These are phyloP conservation scores for Archivesica marissinica DNA, from an alignment of 1,140 invertebrate genomes.

Conservation along the genomic window DNA sequence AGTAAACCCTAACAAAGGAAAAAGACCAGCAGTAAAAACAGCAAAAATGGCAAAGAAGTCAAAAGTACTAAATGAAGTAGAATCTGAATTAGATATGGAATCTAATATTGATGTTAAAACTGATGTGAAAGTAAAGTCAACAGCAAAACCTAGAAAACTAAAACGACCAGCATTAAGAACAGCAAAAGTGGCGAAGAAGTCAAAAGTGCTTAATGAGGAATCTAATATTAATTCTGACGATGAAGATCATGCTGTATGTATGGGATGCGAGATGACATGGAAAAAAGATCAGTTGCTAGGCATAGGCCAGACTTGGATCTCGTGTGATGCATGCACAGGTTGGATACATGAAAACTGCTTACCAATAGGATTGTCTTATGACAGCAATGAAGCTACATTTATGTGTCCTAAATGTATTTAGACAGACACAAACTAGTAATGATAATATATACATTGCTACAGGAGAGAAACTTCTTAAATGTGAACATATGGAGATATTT, in stretches of 20 bases:
- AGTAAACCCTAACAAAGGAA: neutral
- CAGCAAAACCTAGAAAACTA: neutral
- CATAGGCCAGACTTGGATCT: constrained; percentile 41
- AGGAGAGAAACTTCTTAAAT: neutral
- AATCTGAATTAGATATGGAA: no score
- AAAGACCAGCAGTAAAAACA: neutral
- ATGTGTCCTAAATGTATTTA: constrained; percentile 26
- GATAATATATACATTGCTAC: neutral
- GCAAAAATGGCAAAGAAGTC: neutral
- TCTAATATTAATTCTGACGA: neutral
- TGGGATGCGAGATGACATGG: constrained; percentile 46
- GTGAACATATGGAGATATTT: neutral
- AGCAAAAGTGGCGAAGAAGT: neutral
- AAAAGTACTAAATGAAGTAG: no score
- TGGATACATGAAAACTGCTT: constrained; percentile 46
- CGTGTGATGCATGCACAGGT: constrained; percentile 11
- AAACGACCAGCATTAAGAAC: neutral
- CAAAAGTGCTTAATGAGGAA: neutral
- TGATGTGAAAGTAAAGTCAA: neutral
- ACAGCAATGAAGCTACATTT: neutral
- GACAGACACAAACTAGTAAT: neutral
- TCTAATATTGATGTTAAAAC: no score
- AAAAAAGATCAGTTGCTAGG: constrained; percentile 26
- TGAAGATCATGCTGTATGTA: constrained; percentile 8
- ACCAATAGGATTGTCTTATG: constrained; percentile 15